These are phyloP conservation scores for Melanotaenia pygmaea DNA, from an alignment of 2,797 vertebrate species.

Conservation along the genomic window DNA sequence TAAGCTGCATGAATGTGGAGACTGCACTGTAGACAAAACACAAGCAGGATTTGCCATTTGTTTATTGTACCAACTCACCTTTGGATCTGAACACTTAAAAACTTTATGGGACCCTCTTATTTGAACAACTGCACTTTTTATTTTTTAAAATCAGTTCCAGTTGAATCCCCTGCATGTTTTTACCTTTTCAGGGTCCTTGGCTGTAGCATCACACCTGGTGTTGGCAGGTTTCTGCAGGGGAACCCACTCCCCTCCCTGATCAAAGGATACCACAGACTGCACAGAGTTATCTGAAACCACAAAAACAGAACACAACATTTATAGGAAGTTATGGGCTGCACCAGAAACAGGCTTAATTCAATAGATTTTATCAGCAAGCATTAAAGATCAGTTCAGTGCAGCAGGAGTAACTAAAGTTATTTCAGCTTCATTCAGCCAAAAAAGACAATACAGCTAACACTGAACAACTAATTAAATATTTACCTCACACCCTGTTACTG, in stretches of 20 bases:
- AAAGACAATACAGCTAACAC: slow-evolving; percentile 53
- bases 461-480: slow-evolving; percentile 73
- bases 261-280: slow-evolving; percentile 92
- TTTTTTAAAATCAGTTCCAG: neutral
- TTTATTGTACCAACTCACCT: neutral
- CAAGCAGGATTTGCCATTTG: slow-evolving; percentile 15
- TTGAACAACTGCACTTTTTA: neutral
- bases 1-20: slow-evolving; percentile 95
- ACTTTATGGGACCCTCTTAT: neutral
- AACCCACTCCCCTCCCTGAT: slow-evolving; percentile 93
- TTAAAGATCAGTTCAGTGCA: neutral
- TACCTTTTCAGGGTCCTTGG: slow-evolving; percentile 89
- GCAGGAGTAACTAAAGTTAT: slow-evolving; percentile 18
- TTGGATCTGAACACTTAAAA: neutral
- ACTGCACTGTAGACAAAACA: slow-evolving; percentile 86
- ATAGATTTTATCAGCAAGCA: neutral
- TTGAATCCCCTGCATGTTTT: neutral
- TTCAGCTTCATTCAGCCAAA: slow-evolving; percentile 42
- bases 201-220: slow-evolving; percentile 88
- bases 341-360: neutral
- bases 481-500: slow-evolving; percentile 40
- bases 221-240: slow-evolving; percentile 88
- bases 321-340: slow-evolving; percentile 1
- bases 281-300: slow-evolving; percentile 86
- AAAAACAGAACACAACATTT: slow-evolving; percentile 20